Evolutionary conservation across 1,140 invertebrate genomes (phyloP).

Genomic region (Tribolium castaneum): DNA sequence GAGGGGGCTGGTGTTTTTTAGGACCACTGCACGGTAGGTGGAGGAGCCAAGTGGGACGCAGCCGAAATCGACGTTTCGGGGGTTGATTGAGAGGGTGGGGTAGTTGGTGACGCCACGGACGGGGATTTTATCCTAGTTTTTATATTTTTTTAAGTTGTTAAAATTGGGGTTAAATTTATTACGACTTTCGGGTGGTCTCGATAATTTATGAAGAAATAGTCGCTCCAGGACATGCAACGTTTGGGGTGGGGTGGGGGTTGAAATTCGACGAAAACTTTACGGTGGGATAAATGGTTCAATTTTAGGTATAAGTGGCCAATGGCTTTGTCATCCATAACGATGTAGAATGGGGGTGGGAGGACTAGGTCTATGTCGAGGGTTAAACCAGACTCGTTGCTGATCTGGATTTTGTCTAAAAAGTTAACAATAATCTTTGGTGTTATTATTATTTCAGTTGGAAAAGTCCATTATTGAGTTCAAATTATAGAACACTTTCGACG

Average conservation of each 20-base stretch:
- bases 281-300: background rate
- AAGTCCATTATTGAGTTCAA: too few species aligned
- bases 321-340: slow-evolving; percentile 13
- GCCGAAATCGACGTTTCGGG: slow-evolving; percentile 61
- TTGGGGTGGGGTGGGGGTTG: slow-evolving; percentile 45
- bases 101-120: slow-evolving; percentile 65
- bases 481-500: too few species aligned
- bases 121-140: slow-evolving; percentile 63
- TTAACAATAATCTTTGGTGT: background rate
- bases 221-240: slow-evolving; percentile 38
- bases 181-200: slow-evolving; percentile 53
- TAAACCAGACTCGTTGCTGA: slow-evolving; percentile 38
- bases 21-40: slow-evolving; percentile 56
- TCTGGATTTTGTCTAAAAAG: slow-evolving; percentile 15
- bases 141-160: background rate
- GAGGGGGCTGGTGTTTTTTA: slow-evolving; percentile 66
- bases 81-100: slow-evolving; percentile 62
- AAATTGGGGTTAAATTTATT: background rate
- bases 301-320: background rate
- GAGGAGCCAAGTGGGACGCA: slow-evolving; percentile 60
- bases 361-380: slow-evolving; percentile 29
- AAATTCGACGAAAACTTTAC: slow-evolving; percentile 47
- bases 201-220: slow-evolving; percentile 49
- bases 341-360: background rate
- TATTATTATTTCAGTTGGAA: too few species aligned